Percentiles rank a stretch among this genome's conserved stretches.
phyloP scores from a whole-genome alignment of 2,113 vertebrate species.

The Camelus bactrianus region DNA sequence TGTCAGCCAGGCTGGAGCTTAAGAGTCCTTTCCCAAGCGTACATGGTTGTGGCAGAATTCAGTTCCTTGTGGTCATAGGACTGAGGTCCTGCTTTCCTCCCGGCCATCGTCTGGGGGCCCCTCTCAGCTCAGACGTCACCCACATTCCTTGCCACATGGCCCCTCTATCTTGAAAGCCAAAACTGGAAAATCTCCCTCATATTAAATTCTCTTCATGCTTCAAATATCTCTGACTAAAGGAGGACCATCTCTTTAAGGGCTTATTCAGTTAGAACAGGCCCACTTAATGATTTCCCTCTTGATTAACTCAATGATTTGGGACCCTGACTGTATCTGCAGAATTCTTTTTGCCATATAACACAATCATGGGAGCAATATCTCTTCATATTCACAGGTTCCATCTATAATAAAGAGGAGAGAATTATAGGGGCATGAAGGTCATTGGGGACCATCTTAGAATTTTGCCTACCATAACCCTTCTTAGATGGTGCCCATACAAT shows the following conservation, averaged over 20 bases:
- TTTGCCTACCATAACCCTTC: background rate
- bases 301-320: conserved; percentile 29
- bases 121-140: background rate
- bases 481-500: background rate
- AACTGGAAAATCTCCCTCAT: background rate
- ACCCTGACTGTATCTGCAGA: conserved; percentile 8
- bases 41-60: background rate
- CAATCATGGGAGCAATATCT: background rate
- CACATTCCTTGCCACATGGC: background rate
- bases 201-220: conserved; percentile 17
- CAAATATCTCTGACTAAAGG: conserved; percentile 31
- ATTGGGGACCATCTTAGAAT: conserved; percentile 8
- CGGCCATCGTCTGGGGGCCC: background rate
- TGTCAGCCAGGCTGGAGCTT: background rate
- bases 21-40: conserved; percentile 8
- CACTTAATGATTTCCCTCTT: background rate
- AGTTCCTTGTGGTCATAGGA: background rate
- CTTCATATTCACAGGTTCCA: background rate
- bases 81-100: background rate
- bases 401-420: background rate
- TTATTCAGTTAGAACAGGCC: background rate
- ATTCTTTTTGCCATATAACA: background rate
- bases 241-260: conserved; percentile 1
- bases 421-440: background rate
- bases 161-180: conserved; percentile 28